Percentiles rank a stretch among this genome's conserved stretches.
These are phyloP conservation scores for Phorcus lineatus DNA, from an alignment of 2,888 invertebrate species.

Conservation along the genomic window DNA sequence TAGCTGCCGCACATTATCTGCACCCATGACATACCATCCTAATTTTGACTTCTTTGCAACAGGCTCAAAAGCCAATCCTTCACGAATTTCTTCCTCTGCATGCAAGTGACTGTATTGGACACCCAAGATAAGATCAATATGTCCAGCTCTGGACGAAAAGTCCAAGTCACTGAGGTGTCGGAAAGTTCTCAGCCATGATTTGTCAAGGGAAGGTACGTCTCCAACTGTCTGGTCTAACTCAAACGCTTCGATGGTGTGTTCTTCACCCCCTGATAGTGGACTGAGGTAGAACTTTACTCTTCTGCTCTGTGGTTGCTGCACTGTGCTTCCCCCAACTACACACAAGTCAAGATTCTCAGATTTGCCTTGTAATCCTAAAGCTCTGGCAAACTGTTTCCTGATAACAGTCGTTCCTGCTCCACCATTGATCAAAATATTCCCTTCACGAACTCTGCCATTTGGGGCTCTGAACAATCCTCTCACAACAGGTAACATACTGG, in stretches of 20 bases:
- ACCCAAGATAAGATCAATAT: constrained; percentile 16
- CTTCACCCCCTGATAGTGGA: constrained; percentile 12
- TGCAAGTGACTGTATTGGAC: too few relatives aligned
- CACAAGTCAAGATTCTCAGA: constrained; percentile 2
- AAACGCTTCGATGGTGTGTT: constrained; percentile 28
- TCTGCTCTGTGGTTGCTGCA: too few relatives aligned
- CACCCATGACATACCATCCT: constrained; percentile 33
- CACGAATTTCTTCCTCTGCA: too few relatives aligned
- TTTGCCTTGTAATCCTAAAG: too few relatives aligned
- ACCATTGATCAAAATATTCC: constrained; percentile 26
- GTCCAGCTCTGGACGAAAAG: too few relatives aligned
- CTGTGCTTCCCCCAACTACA: not conserved
- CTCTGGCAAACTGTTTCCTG: too few relatives aligned
- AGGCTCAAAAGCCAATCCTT: constrained; percentile 26
- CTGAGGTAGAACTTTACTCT: too few relatives aligned
- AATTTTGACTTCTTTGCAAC: constrained; percentile 20
- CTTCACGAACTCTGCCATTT: constrained; percentile 26
- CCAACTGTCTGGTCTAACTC: too few relatives aligned
- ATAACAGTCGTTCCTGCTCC: constrained; percentile 29
- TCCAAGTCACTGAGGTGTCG: too few relatives aligned
- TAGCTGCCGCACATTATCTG: too few relatives aligned
- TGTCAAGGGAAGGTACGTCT: too few relatives aligned
- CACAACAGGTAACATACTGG: constrained; percentile 23
- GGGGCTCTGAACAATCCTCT: constrained; percentile 22
- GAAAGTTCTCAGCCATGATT: not conserved